phyloP scores from a whole-genome alignment of 2,888 invertebrate species.

The Sabatieria punctata region DNA sequence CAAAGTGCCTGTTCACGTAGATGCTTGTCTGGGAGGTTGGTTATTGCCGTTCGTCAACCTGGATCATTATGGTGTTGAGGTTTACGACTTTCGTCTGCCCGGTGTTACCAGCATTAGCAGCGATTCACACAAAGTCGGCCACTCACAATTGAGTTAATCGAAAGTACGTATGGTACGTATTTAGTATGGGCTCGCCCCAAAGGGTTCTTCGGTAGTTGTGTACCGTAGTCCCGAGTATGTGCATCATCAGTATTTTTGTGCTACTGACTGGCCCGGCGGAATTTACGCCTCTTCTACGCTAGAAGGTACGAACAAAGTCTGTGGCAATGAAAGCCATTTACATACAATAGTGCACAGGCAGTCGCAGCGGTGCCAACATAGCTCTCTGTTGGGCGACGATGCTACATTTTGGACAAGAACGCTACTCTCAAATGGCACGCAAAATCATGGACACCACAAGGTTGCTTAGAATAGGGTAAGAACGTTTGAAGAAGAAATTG shows the following conservation, averaged over 20 bases:
- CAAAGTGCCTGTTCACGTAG: constrained; percentile 80
- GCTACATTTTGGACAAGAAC: constrained; percentile 60
- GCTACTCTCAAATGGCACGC: constrained; percentile 62
- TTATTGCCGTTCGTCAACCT: constrained; percentile 67
- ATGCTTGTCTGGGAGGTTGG: constrained; percentile 88
- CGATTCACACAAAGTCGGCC: constrained; percentile 81
- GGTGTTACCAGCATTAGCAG: constrained; percentile 90
- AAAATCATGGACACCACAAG: constrained; percentile 60
- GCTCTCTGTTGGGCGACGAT: constrained; percentile 90
- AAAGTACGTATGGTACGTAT: constrained; percentile 15
- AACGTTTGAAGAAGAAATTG: too few relatives aligned
- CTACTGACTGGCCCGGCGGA: constrained; percentile 91
- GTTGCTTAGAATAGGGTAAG: too few relatives aligned
- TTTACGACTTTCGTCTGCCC: constrained; percentile 67
- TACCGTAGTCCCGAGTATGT: constrained; percentile 58
- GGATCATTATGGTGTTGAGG: constrained; percentile 56
- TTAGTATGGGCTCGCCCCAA: constrained; percentile 84
- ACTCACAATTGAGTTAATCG: background rate
- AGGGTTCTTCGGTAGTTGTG: constrained; percentile 76
- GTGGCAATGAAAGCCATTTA: too few relatives aligned
- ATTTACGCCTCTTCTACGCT: constrained; percentile 88
- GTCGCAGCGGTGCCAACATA: constrained; percentile 51
- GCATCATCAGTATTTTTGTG: constrained; percentile 72
- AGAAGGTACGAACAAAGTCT: constrained; percentile 30
- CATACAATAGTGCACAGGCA: constrained; percentile 30